These are phyloP conservation scores for Tadarida brasiliensis DNA, from an alignment of 2,797 vertebrate species.

Conservation along the genomic window DNA sequence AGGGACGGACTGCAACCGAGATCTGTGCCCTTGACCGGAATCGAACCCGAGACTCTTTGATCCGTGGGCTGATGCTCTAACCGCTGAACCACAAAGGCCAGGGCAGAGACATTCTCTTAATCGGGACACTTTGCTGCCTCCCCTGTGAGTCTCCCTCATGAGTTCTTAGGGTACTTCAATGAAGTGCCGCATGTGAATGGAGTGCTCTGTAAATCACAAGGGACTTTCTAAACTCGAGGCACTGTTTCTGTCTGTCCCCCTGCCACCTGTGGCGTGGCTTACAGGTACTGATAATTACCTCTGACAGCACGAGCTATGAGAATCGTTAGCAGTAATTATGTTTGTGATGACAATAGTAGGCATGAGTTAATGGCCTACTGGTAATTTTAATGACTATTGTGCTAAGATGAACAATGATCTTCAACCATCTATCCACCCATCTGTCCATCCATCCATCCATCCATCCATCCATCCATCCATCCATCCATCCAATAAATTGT, in stretches of 20 bases:
- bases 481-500: background rate
- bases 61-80: no score
- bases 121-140: background rate
- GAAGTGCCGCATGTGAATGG: slow-evolving; percentile 11
- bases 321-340: slow-evolving; percentile 46
- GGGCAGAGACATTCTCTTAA: background rate
- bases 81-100: no score
- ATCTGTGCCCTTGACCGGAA: no score
- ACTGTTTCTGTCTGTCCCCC: slow-evolving; percentile 19
- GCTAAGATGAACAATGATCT: slow-evolving; percentile 36
- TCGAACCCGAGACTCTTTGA: no score
- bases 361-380: background rate
- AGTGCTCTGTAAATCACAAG: slow-evolving; percentile 32
- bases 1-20: no score
- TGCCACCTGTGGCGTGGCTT: slow-evolving; percentile 35
- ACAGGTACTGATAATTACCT: slow-evolving; percentile 59
- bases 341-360: slow-evolving; percentile 51
- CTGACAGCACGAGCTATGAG: background rate
- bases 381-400: background rate
- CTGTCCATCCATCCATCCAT: no score
- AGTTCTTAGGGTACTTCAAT: background rate
- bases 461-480: background rate
- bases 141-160: background rate
- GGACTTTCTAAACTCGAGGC: slow-evolving; percentile 21
- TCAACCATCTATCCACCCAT: background rate